phyloP scores from a whole-genome alignment of 2,888 invertebrate species.

The Phoenoteleia sp. region DNA sequence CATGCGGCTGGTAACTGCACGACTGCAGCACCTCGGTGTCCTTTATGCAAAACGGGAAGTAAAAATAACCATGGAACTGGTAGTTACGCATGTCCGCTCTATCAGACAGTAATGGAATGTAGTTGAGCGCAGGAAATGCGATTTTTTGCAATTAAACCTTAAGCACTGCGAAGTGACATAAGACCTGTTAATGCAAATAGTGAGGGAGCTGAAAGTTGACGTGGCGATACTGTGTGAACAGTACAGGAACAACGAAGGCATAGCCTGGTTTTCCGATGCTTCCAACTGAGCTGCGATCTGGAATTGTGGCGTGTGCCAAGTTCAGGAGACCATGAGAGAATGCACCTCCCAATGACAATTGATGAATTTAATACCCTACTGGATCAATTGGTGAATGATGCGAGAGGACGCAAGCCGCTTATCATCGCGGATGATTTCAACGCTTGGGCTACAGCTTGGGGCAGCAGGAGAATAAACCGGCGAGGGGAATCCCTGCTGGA shows the following conservation, averaged over 20 bases:
- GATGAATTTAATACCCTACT: conserved; percentile 41
- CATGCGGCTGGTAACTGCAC: conserved; percentile 55
- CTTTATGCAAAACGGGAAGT: conserved; percentile 30
- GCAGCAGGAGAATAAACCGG: conserved; percentile 63
- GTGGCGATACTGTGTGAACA: conserved; percentile 50
- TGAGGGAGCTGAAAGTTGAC: conserved; percentile 40
- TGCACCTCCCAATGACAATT: conserved; percentile 26
- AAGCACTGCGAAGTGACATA: conserved; percentile 53
- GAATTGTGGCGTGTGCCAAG: not conserved
- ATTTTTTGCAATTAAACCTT: not conserved
- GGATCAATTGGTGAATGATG: conserved; percentile 44
- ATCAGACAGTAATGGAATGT: not conserved
- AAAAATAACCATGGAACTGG: not conserved
- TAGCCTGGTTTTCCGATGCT: not conserved
- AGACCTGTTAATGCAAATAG: conserved; percentile 56
- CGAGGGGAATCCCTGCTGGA: conserved; percentile 52
- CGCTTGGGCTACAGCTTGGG: conserved; percentile 68
- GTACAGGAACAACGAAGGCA: conserved; percentile 41
- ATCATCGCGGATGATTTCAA: conserved; percentile 67
- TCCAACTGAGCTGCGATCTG: not conserved
- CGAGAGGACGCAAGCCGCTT: conserved; percentile 30
- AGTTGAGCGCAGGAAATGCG: not conserved
- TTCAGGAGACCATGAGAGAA: conserved; percentile 37
- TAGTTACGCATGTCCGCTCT: not conserved
- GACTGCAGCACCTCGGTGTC: conserved; percentile 9